Evolutionary conservation across 2,113 vertebrate species (phyloP).

Genomic region (Erythrocebus patas): DNA sequence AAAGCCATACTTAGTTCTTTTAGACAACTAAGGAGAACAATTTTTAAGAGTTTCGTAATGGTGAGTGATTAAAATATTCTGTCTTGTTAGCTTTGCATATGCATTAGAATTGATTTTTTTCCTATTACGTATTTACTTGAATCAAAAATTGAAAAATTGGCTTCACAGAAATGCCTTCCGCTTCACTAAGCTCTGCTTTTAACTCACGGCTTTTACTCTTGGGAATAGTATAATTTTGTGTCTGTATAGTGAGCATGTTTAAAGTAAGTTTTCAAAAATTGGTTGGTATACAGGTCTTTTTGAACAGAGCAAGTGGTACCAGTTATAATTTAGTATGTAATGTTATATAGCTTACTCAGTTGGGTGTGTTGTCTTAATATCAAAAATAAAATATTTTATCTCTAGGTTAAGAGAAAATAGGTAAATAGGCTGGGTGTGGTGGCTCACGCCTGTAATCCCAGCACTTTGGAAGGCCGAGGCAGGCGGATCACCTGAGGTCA

Average conservation of each 20-base stretch:
- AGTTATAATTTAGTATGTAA: background rate
- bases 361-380: background rate
- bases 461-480: no score
- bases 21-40: background rate
- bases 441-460: no score
- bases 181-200: conserved; percentile 9
- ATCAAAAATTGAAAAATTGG: conserved; percentile 4
- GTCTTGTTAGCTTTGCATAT: background rate
- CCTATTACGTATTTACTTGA: background rate
- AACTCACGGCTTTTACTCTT: conserved; percentile 26
- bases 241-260: background rate
- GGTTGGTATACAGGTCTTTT: background rate
- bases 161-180: background rate
- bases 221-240: background rate
- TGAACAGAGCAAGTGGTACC: background rate
- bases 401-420: background rate
- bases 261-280: background rate
- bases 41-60: background rate
- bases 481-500: no score
- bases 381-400: background rate
- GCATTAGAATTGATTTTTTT: background rate
- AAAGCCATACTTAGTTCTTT: background rate
- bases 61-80: background rate
- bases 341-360: background rate
- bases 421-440: background rate